Evolutionary conservation across 2,797 vertebrate genomes (phyloP), one percentile per base, ranked within the genome.

Genomic region (Buceros bicornis): DNA sequence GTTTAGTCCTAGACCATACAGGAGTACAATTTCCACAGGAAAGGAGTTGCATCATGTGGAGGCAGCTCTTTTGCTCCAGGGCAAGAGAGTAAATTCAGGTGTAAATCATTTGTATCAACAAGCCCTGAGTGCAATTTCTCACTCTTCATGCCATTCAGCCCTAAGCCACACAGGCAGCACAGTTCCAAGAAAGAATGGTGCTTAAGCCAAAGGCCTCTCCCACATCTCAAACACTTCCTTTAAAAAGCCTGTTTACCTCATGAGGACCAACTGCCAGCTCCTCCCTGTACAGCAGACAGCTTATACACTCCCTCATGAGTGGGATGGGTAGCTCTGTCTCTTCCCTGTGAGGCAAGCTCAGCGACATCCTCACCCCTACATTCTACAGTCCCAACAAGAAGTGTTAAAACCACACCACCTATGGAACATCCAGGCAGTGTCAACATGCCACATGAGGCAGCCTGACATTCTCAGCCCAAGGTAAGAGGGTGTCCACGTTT

Each of bases 71-170:
- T 73, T 1, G 54, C 93, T 93, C 35, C 77, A 54, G 92, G 90
- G 92, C 86, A 92, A 81, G 80, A 71, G 61, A 93, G 80, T 58
- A 72, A 91, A 95, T 40, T 92, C 88, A 89, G 58, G 86, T 91
- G 82, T 90, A 96, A 95, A 89, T 58, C 37, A 89, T 95, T 95
- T 87, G 81, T 93, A 90, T 42, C 73, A 90, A 93, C 81, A 89
- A 94, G 86, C 81, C 81, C 86, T 10, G 45, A 47, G 56, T 40
- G 81, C 60, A 56, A 64, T 60, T 93, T 90, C 95, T 92, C 45
- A 91, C 72, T n/a, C 77, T 82, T 48, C 10, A 71, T 29, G 1
- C 54, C 82, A 48, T n/a, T 83, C 72, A 81, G 80, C 96, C 92
- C 51, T 31, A 54, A 93, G 90, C 77, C 77, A 79, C 29, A 7